These are phyloP conservation scores for Fratercula arctica DNA, from an alignment of 2,797 vertebrate species.

Conservation along the genomic window DNA sequence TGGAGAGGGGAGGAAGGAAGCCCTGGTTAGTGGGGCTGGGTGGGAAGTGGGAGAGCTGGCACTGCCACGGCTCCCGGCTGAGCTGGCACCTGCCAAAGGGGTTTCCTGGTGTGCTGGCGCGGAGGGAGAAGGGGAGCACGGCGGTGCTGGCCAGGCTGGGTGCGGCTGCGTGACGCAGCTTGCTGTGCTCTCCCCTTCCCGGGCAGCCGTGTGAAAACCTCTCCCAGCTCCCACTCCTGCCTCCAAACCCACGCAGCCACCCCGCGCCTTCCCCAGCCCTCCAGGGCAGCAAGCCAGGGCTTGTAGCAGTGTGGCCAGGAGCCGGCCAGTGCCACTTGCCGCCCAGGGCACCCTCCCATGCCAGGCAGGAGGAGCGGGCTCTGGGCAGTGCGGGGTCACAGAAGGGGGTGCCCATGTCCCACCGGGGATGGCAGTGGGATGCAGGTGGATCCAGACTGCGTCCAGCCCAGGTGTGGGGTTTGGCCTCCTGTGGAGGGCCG, in stretches of 20 bases:
- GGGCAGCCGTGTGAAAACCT: background rate
- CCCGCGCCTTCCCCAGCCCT: background rate
- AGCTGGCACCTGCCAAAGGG: slow-evolving; percentile 27
- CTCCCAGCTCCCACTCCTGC: background rate
- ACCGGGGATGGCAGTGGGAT: rapidly evolving
- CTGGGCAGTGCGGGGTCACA: rapidly evolving
- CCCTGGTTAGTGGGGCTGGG: background rate
- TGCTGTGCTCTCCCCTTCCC: background rate
- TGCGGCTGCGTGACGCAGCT: background rate
- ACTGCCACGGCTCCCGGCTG: background rate
- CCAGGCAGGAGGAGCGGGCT: rapidly evolving
- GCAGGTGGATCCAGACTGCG: background rate
- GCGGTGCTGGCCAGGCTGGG: background rate
- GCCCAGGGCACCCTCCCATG: background rate
- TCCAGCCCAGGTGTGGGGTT: background rate
- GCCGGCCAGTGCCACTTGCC: background rate
- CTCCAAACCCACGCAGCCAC: background rate
- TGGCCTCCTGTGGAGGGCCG: rapidly evolving
- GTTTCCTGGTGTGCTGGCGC: background rate
- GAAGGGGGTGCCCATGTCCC: rapidly evolving
- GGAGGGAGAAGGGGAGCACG: background rate
- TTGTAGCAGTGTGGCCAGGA: background rate
- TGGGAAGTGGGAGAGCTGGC: background rate
- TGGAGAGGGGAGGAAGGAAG: slow-evolving; percentile 38
- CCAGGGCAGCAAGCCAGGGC: background rate